Base-by-base conservation (phyloP, 2,888 invertebrate genomes). In the Tachina grossa region DNA sequence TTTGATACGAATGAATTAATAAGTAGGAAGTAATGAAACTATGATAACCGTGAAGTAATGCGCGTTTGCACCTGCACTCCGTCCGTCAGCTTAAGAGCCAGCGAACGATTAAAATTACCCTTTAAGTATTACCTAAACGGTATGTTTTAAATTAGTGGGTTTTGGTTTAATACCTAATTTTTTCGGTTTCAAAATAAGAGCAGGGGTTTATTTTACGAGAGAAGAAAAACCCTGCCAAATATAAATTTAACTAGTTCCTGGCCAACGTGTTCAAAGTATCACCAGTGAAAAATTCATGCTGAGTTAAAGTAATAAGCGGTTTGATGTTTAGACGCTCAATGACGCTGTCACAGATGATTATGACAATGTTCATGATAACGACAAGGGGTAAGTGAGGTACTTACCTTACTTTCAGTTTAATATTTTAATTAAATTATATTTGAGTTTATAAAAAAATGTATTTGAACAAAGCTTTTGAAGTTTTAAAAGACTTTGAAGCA, bases 31-130 rank as follows among this genome's bases (percentile, higher is more conserved):
- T 59, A 66, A 43, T 41, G 51, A 43, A 61, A n/a, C 57, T 68
- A 66, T 49, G 72, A 84, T 75, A 85, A 74, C 74, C 77, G 77
- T 85, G 72, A 85, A 78, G 76, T 76, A 61, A 85, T 79, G 75
- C 61, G 45, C 72, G n/a, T 83, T 80, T 85, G 85, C 83, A 85
- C 85, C 85, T 85, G 85, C 79, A 85, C 57, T 77, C n/a, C 10
- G 22, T 49, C 16, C 4, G 13, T 11, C n/a, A 61, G 31, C 2
- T 57, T 5, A 47, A 71, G 43, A 74, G 75, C 39, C 63, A 71
- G 69, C 22, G 45, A 81, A 61, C 45, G 59, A n/a, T 75, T 81
- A 61, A 81, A 81, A 69, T 61, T 45, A 81, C 45, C 75, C 72
- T 47, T 79, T 76, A 83, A 83, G 76, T 85, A 79, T 51, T 55